Evolutionary conservation across 2,113 vertebrate genomes (phyloP), one percentile per base, ranked within the genome.

Genomic region (Talpa occidentalis): DNA sequence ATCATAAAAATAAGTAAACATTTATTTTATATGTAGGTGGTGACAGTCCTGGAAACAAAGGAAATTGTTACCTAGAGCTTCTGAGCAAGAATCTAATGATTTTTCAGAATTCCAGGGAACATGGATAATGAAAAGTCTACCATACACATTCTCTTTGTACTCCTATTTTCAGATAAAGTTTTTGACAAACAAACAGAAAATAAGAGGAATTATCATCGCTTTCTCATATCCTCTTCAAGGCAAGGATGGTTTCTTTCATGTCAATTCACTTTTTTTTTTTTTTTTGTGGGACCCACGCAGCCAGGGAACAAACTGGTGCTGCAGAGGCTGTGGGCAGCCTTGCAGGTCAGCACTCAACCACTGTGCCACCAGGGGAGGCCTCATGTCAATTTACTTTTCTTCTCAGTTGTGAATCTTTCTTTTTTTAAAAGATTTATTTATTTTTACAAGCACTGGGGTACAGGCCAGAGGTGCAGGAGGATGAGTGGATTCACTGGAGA

Each of bases 1-100:
- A 54, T 8, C 69, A 52, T 1, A 82, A 28, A 81, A 83, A 6
- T 9, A 73, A 88, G 37, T 60, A 21, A 88, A 69, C 14, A 86
- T n/a, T 91, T 54, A 10, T 81, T 90, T 74, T 62, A 8, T 64
- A 89, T 87, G 26, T 78, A 83, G 56, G 74, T 88, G 37, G 56
- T 52, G 54, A 73, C 66, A 6, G 12, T 78, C 32, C 60, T 79
- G 67, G 70, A 93, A 59, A 44, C 52, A 85, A 93, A 72, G n/a
- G 30, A 5, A 56, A n/a, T 49, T 66, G 4, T 35, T 90, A 30
- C 32, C 32, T 73, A 84, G 28, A 90, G 8, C 10, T 88, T 62
- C 90, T 16, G 30, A 69, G 9, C 4, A 88, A 60, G 5, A 73
- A 47, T 47, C 15, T 78, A 47, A 52, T 76, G 80, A 86, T 70